Conservation (phyloP, 2,888 invertebrate species). For the Machimus atricapillus region DNA sequence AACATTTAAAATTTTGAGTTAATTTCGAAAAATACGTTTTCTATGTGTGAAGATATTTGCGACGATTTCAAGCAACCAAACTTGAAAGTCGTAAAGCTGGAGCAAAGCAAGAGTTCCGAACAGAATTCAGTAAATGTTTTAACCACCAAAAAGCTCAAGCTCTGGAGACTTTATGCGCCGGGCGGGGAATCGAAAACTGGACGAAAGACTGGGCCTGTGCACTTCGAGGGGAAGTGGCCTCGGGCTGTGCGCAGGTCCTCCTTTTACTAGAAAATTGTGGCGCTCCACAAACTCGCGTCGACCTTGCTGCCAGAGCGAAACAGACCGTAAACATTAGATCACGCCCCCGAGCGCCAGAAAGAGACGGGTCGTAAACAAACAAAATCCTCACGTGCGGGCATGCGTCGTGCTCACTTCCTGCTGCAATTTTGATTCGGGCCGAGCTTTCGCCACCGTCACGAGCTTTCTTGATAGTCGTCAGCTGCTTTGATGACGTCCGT, state of each 20-base stretch:
- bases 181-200: not conserved
- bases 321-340: slow-evolving; percentile 24
- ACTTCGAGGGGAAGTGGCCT: not conserved
- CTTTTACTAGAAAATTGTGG: not conserved
- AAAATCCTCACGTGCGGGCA: slow-evolving; percentile 4
- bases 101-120: not conserved
- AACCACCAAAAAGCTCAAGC: not conserved
- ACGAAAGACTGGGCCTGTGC: not conserved
- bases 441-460: not conserved
- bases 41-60: too few species aligned
- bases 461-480: not conserved
- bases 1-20: too few species aligned
- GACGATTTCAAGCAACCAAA: not conserved
- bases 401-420: not conserved
- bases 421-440: not conserved
- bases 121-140: not conserved
- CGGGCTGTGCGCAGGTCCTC: not conserved
- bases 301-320: not conserved
- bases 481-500: not conserved
- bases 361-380: slow-evolving; percentile 30
- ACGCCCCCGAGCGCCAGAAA: not conserved
- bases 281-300: not conserved
- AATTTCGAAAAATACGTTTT: too few species aligned
- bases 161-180: not conserved
- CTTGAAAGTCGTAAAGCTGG: not conserved